phyloP scores from a whole-genome alignment of 2,113 vertebrate genomes.

The Pseudolaguvia tuberculata region DNA sequence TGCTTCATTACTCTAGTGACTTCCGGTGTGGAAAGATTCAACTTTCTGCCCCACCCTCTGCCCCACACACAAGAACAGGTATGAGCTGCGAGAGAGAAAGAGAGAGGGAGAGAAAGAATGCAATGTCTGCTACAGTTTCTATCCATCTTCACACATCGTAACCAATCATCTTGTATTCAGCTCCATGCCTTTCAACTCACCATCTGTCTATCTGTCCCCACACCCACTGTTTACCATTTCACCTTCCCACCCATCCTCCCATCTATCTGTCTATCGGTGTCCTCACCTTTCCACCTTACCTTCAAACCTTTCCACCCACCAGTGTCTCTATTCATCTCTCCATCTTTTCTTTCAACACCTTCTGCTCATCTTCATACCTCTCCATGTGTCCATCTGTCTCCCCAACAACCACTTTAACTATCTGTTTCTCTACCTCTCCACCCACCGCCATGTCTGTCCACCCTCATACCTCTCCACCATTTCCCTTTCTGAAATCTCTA shows the following conservation, averaged over 20 bases:
- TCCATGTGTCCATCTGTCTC: too few relatives aligned
- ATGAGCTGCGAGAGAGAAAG: not conserved
- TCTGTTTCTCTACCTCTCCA: not conserved
- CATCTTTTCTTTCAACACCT: too few relatives aligned
- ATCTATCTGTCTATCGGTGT: too few relatives aligned
- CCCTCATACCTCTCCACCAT: not conserved
- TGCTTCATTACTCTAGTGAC: constrained; percentile 70
- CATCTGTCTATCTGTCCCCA: not conserved
- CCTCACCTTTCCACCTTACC: not conserved
- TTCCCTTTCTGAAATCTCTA: too few relatives aligned
- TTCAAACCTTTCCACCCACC: not conserved
- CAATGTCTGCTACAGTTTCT: not conserved
- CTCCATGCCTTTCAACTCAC: too few relatives aligned
- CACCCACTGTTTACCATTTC: not conserved
- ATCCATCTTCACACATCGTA: not conserved
- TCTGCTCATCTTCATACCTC: too few relatives aligned
- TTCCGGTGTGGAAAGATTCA: constrained; percentile 58
- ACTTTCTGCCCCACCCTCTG: constrained; percentile 17
- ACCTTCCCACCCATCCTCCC: not conserved
- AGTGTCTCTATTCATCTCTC: not conserved
- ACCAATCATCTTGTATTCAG: not conserved
- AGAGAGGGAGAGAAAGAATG: not conserved
- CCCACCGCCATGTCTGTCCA: not conserved
- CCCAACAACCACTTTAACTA: not conserved
- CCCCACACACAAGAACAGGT: constrained; percentile 36